Base-by-base conservation (phyloP, 2,888 invertebrate species). In the Drosophila paracracens region DNA sequence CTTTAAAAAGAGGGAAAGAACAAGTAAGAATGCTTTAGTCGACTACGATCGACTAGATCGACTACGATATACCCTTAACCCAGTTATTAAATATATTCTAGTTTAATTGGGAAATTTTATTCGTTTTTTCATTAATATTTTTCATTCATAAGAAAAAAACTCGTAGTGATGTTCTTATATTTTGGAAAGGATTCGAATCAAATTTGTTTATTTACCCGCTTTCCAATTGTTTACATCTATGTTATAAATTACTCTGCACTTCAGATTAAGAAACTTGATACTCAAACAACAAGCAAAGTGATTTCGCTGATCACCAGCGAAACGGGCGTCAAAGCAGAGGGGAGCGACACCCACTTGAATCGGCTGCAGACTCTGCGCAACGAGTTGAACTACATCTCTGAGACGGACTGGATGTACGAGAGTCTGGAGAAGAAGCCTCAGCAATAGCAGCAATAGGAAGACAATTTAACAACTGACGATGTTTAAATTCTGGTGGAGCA, bases 351-450 rank as follows among this genome's bases (percentile, higher is more conserved):
- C 70, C 96, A 97, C 82, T 94, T 95, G 69, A 96, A 95, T 89
- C 94, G 97, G 75, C 94, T 97, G 65, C 96, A 96, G 92, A 93
- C 94, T 43, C 92, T 97, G 46, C 94, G 97, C 69, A 96, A 96
- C 92, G 96, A 97, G 93, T 93, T 97, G 65, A 96, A 96, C 80
- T 96, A 95, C 90, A 93, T 97, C n/a, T 96, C 96, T 91, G 95
- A 95, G 62, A 97, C 97, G 0, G 96, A 96, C 90, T 97, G 97
- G 97, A 95, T 96, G 92, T 97, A 96, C 93, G 95, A 96, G 60
- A 93, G 95, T 48, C 94, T 95, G 82, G 96, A 96, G 76, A 96
- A 95, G 63, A 92, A 91, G 43, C 76, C 79, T 7, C 74, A 81
- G 46, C 84, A 84, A 50, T 90, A 90, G 52, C 7, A 31, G 35